These are phyloP conservation scores for Schizotus pectinicornis DNA, from an alignment of 2,888 invertebrate species.

Conservation along the genomic window DNA sequence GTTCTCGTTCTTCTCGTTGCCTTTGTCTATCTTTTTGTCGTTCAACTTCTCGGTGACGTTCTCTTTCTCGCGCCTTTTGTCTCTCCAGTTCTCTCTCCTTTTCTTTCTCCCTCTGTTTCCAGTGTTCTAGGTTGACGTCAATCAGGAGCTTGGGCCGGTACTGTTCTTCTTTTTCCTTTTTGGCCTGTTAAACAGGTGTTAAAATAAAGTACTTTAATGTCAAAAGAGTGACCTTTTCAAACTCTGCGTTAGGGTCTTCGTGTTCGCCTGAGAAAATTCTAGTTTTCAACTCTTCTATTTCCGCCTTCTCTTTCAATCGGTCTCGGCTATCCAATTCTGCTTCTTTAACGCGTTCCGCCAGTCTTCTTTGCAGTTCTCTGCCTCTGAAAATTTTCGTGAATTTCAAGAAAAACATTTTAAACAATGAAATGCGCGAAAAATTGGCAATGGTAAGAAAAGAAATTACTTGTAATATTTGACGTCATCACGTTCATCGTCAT, in stretches of 20 bases:
- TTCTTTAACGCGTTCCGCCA: constrained; percentile 92
- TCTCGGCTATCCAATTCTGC: constrained; percentile 91
- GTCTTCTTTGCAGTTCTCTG: constrained; percentile 86
- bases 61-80: constrained; percentile 71
- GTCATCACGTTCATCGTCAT: constrained; percentile 98
- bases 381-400: constrained; percentile 62
- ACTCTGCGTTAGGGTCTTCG: constrained; percentile 68
- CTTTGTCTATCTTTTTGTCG: constrained; percentile 58
- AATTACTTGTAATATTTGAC: constrained; percentile 91
- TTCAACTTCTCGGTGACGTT: constrained; percentile 88
- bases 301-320: constrained; percentile 85
- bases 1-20: constrained; percentile 55
- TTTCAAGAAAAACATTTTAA: constrained; percentile 9
- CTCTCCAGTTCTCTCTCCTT: constrained; percentile 61
- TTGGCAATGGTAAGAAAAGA: background rate
- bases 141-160: constrained; percentile 85
- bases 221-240: constrained; percentile 63
- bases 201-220: background rate
- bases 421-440: background rate
- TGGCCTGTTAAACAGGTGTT: constrained; percentile 57
- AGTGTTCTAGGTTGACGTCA: constrained; percentile 68
- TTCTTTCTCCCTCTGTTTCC: constrained; percentile 67
- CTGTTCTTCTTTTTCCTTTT: constrained; percentile 79
- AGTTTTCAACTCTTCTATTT: constrained; percentile 82
- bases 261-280: constrained; percentile 75